Percentiles rank a stretch among this genome's conserved stretches.
These are phyloP conservation scores for Pterostichus madidus DNA, from an alignment of 2,888 invertebrate genomes.

Conservation along the genomic window DNA sequence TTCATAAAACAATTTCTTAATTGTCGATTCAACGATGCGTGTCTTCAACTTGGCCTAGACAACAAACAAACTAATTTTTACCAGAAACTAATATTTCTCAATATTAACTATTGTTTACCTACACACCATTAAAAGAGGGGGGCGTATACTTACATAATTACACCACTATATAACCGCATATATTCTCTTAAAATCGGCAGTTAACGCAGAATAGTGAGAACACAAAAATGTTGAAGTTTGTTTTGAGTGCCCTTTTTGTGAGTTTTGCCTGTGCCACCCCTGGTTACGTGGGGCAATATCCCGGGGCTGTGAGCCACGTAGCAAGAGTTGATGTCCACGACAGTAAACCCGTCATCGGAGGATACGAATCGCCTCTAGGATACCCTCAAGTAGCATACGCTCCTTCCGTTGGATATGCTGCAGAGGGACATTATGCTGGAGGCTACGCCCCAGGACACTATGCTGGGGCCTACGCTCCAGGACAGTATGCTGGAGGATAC, in stretches of 20 bases:
- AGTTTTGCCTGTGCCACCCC: conserved; percentile 43
- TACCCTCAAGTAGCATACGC: conserved; percentile 19
- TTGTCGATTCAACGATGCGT: conserved; percentile 53
- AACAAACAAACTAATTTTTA: conserved; percentile 57
- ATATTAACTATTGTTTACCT: conserved; percentile 59
- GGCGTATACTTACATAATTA: conserved; percentile 54
- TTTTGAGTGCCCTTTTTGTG: conserved; percentile 46
- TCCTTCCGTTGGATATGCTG: not conserved
- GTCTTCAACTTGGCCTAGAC: conserved; percentile 64
- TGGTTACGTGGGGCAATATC: conserved; percentile 66
- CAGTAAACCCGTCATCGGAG: conserved; percentile 73
- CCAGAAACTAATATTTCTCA: conserved; percentile 60
- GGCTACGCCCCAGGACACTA: not conserved
- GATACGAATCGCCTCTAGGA: conserved; percentile 35
- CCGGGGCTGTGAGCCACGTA: conserved; percentile 75
- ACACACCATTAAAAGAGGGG: conserved; percentile 33
- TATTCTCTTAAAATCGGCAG: conserved; percentile 39
- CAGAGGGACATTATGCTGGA: too few species aligned
- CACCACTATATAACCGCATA: conserved; percentile 47
- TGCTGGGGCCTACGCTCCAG: not conserved
- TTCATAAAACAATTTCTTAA: conserved; percentile 51
- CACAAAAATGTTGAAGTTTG: conserved; percentile 58
- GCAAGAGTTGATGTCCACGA: conserved; percentile 75
- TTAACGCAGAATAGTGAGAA: conserved; percentile 33
- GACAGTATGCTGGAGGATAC: conserved; percentile 6